phyloP scores from a whole-genome alignment of 2,797 vertebrate genomes.

The Coreius guichenoti region DNA sequence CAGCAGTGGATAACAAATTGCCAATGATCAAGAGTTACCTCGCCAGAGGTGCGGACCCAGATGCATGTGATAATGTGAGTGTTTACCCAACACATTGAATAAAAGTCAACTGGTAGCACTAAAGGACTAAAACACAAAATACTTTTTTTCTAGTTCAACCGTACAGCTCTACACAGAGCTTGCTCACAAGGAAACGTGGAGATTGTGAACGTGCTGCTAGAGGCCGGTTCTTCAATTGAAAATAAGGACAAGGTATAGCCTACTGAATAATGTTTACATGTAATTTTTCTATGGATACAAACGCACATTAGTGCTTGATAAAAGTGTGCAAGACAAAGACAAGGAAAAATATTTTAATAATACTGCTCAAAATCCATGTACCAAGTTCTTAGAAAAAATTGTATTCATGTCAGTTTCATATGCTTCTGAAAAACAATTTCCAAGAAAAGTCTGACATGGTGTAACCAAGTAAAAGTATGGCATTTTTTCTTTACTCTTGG shows the following conservation, averaged over 20 bases:
- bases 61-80: slow-evolving; percentile 83
- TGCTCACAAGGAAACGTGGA: slow-evolving; percentile 85
- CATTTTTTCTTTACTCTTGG: neutral
- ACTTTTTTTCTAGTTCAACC: slow-evolving; percentile 77
- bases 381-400: neutral
- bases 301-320: neutral
- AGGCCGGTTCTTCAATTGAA: slow-evolving; percentile 82
- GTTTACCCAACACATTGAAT: neutral
- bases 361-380: neutral
- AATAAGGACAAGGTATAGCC: slow-evolving; percentile 85
- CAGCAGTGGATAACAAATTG: slow-evolving; percentile 85
- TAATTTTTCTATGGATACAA: neutral
- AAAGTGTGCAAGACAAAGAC: neutral
- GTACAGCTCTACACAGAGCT: slow-evolving; percentile 87
- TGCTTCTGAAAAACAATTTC: neutral
- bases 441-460: neutral
- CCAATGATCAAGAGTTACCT: slow-evolving; percentile 85
- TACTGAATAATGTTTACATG: neutral
- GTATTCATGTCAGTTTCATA: neutral
- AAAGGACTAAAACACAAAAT: neutral
- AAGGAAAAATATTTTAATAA: neutral
- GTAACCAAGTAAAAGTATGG: neutral
- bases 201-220: slow-evolving; percentile 82
- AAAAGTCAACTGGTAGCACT: neutral
- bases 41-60: slow-evolving; percentile 82